Evolutionary conservation across 2,888 invertebrate species (phyloP), one percentile per base, ranked within the genome.

Genomic region (Molanna angustata): DNA sequence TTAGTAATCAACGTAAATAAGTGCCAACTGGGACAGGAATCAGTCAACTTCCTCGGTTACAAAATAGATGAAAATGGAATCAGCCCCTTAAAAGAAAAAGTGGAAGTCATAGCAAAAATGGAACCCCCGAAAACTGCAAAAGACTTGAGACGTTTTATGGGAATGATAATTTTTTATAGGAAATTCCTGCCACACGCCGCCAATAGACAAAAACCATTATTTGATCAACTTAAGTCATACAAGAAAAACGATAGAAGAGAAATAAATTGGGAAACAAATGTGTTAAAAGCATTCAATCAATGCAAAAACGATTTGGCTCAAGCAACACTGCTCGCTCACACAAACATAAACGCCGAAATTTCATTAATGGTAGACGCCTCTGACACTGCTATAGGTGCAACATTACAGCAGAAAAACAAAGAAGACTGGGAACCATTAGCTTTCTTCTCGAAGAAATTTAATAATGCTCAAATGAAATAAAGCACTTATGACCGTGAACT

Each of bases 281-380:
- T 56, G 2, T 37, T 57, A 7, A 7, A 58, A 11, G 63, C 63
- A 1, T 65, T 67, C 44, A 27, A 63, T 11, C 19, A 49, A 2
- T 62, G 64, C 44, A 69, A 68, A 51, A 31, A 52, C 9, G 57
- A 53, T 11, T 60, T 68, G 1, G 50, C 56, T 4, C 27, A 63
- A 4, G 64, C 66, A 1, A 61, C 68, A 1, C 40, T 68, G 0
- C 52, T 70, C 1, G 62, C 63, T 1, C 67, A 69, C 45, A 69
- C 68, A 1, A 60, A 61, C 3, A n/a, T 44, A 1, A 16, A 60
- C 13, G 64, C 66, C 0, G 46, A 62, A 35, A 33, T 70, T 1
- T 60, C 63, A 1, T 16, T 71, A 0, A 55, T 62, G 1, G 64
- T 64, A 0, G 69, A 71, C 49, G 70, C 70, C 1, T 72, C 70